These are phyloP conservation scores for Diprion similis DNA, from an alignment of 1,140 invertebrate genomes.

Conservation along the genomic window DNA sequence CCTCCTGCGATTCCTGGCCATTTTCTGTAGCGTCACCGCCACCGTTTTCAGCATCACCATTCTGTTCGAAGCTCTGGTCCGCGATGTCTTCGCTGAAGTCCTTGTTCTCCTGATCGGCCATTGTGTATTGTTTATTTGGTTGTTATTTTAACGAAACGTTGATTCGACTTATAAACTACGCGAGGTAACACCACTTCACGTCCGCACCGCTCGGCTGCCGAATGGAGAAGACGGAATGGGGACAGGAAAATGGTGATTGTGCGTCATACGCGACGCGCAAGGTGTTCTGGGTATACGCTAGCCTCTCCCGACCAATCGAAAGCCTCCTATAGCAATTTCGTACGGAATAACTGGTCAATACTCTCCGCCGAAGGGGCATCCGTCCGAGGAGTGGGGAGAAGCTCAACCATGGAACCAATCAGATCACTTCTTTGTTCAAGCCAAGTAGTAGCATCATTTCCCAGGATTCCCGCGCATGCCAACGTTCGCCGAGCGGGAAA, in stretches of 20 bases:
- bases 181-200: constrained; percentile 33
- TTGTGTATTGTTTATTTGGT: constrained; percentile 24
- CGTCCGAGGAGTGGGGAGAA: background rate
- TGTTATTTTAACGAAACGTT: constrained; percentile 14
- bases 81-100: constrained; percentile 60
- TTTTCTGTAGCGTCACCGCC: constrained; percentile 53
- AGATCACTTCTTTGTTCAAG: constrained; percentile 8
- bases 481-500: constrained; percentile 14
- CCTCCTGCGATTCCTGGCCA: constrained; percentile 57
- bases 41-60: constrained; percentile 55
- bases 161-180: constrained; percentile 21
- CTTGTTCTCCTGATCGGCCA: constrained; percentile 60
- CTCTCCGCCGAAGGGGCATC: background rate
- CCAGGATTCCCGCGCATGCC: constrained; percentile 17
- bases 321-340: background rate
- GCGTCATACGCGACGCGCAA: background rate
- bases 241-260: background rate
- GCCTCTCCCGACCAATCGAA: background rate
- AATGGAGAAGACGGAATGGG: constrained; percentile 47
- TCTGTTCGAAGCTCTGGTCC: constrained; percentile 59
- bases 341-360: background rate
- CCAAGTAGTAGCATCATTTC: constrained; percentile 27
- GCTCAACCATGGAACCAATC: constrained; percentile 26
- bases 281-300: background rate
- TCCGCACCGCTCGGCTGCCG: constrained; percentile 44